Percentiles rank a stretch among this genome's conserved stretches.
Evolutionary conservation across 2,797 vertebrate genomes (phyloP).

Genomic region (Mormyrops boulengeri): DNA sequence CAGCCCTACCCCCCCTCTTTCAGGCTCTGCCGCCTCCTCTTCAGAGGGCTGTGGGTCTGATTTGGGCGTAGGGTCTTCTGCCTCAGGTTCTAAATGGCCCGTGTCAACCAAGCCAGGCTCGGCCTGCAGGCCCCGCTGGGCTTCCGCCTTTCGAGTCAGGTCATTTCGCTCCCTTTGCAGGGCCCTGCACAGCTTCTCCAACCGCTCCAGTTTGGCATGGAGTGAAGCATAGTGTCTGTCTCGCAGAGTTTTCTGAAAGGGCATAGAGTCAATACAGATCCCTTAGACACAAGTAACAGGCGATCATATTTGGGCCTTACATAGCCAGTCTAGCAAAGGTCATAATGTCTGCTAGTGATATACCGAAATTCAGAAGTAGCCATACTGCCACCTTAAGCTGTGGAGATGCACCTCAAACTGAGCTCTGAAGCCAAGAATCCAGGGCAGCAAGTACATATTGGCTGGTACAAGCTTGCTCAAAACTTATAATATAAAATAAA

Average conservation of each 20-base stretch:
- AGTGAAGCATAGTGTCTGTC: constrained; percentile 91
- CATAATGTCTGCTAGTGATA: neutral
- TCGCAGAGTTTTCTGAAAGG: constrained; percentile 81
- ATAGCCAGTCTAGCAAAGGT: neutral
- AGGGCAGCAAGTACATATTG: neutral
- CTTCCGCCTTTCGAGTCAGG: constrained; percentile 83
- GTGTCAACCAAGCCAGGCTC: neutral
- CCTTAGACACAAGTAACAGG: neutral
- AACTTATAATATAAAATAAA: neutral
- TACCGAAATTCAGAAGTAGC: neutral
- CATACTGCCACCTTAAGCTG: neutral
- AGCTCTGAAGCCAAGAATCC: neutral
- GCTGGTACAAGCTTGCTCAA: neutral
- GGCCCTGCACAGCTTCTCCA: constrained; percentile 94
- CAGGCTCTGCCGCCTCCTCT: constrained; percentile 42
- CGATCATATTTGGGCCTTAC: neutral
- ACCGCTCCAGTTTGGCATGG: constrained; percentile 88
- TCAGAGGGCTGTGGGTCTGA: constrained; percentile 20
- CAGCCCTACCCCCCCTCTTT: constrained; percentile 41
- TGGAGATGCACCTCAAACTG: neutral
- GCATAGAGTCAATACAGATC: neutral
- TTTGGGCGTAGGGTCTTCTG: neutral
- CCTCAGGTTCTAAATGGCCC: neutral
- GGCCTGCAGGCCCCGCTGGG: constrained; percentile 52
- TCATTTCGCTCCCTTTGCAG: constrained; percentile 96